Base-by-base conservation (phyloP, 2,888 invertebrate genomes). In the Allophyes oxyacanthae region DNA sequence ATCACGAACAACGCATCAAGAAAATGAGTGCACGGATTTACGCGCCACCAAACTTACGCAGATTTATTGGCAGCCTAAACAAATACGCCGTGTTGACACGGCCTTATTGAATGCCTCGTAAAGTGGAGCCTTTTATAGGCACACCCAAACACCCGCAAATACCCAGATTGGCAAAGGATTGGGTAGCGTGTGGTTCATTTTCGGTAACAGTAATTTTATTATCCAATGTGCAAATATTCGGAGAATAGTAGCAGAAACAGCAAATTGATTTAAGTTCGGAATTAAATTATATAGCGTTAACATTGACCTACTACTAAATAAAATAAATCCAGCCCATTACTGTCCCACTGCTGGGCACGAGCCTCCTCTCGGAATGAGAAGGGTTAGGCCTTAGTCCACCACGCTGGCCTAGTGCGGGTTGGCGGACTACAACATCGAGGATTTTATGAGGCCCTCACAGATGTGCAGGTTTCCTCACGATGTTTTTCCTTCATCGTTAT, bases 21-120 rank as follows among this genome's bases (percentile, higher is more conserved):
- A 36, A 44, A 32, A 43, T 34, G 49, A 15, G 30, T 34, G n/a
- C 28, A 37, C 20, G 20, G 20, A 45, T 14, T 15, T 15, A 4
- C 15, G 25, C 32, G 50, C 32, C 7, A 14, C n/a, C 20, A 49
- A 70, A 25, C 48, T 40, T 26, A 64, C 38, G 45, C 44, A 63
- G 75, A 85, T 84, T 87, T 87, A 89, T 89, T 86, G 79, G 75
- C 43, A 64, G 72, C 85, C 85, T 86, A 83, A 87, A 83, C 82
- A 88, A 90, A 90, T 87, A 90, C 70, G 49, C 61, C 63, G 62
- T 85, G 81, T 86, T 85, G 84, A 83, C 83, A 76, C 63, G 75
- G 77, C 74, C 79, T 83, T 85, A 87, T 86, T 83, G 82, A 78
- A 72, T 69, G 81, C 83, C 37, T 62, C 72, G 72, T 75, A 72